Base-by-base conservation (phyloP, 2,113 vertebrate species). In the Callospermophilus lateralis region DNA sequence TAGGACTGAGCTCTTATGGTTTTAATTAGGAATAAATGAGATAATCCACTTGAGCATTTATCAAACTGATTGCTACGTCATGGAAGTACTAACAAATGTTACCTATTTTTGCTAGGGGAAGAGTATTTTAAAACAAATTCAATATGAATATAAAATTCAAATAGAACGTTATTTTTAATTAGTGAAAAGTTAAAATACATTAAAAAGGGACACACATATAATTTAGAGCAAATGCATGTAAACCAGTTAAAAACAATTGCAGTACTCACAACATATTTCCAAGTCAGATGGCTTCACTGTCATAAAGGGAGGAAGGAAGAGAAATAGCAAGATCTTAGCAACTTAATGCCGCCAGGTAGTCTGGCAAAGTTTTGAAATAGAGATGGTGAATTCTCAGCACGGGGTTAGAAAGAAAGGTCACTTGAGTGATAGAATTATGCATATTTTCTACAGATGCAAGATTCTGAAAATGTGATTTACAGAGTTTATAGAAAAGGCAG, bases 401-500 rank as follows among this genome's bases (percentile, higher is more conserved):
- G 51, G 30, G 84, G 73, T 88, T 87, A 70, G 84, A 92, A 89
- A 95, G 87, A 65, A 91, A 92, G 96, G 76, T 90, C 84, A 87
- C 70, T 68, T 28, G 87, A 90, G 20, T 95, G 92, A 94, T n/a
- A 86, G 95, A 97, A 94, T 97, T 96, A 97, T 96, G 88, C 90
- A 96, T 95, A 97, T 98, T 97, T 95, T 90, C 94, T 87, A 94
- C 39, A 95, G 76, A 97, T 53, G 48, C 55, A 85, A 68, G 37
- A 68, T 93, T 94, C 89, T 91, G 85, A 95, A 97, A 95, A 89
- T 94, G 84, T 98, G 95, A 98, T 97, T 98, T 97, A 97, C 93
- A 30, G 94, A 96, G 93, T 95, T 98, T 96, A 95, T 92, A 53
- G 83, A 77, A 87, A 90, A 98, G 74, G 96, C 94, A 97, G 89